A percentile compares a stretch with the other conserved stretches of the same genome.
These are phyloP conservation scores for Perca fluviatilis DNA, from an alignment of 2,113 vertebrate species.

Conservation along the genomic window DNA sequence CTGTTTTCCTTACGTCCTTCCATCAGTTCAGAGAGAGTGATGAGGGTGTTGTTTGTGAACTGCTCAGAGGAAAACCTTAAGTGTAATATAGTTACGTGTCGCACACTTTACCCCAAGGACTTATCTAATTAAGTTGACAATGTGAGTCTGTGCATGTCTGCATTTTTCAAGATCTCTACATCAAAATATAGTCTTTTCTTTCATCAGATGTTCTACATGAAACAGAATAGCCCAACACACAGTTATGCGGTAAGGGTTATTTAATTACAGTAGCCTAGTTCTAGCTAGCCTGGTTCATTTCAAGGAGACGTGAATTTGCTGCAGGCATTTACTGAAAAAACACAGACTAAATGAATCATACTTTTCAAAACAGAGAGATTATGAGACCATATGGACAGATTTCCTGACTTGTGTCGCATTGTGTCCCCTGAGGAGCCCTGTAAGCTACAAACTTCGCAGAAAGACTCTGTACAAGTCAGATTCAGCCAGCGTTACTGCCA, in stretches of 20 bases:
- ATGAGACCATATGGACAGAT: conserved; percentile 17
- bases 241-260: neutral
- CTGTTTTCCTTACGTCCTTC: conserved; percentile 37
- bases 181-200: neutral
- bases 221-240: neutral
- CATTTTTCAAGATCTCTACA: neutral
- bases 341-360: conserved; percentile 9
- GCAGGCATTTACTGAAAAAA: neutral
- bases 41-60: conserved; percentile 27
- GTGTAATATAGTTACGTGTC: neutral
- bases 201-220: neutral
- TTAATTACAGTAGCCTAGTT: neutral
- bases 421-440: neutral
- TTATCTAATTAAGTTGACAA: conserved; percentile 6
- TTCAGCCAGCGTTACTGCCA: neutral
- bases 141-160: neutral
- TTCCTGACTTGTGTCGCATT: conserved; percentile 1
- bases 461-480: neutral
- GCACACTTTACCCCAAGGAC: neutral
- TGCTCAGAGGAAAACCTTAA: neutral
- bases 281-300: neutral
- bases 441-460: neutral
- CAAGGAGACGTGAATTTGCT: neutral
- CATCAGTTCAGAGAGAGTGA: conserved; percentile 39
- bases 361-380: conserved; percentile 29